Base-by-base conservation (phyloP, 1,140 invertebrate genomes). In the Drosophila orena region DNA sequence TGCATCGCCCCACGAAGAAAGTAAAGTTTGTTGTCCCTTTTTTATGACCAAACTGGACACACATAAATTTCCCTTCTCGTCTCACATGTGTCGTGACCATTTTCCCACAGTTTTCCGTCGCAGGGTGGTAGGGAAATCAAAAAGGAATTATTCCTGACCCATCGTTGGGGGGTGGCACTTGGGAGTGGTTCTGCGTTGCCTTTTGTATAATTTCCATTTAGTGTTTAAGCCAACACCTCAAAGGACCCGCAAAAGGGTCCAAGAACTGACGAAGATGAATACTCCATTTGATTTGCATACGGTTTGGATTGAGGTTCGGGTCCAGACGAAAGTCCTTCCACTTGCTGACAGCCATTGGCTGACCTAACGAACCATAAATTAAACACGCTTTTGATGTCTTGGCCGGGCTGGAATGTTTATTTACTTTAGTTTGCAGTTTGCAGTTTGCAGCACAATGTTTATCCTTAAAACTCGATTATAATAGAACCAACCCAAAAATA, bases 301-400 rank as follows among this genome's bases (percentile, higher is more conserved):
- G 77, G 40, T 42, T 59, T 40, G 40, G 65, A 70, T 65, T 43
- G 46, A 59, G 68, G 58, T 60, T 60, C 42, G 27, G 50, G 59
- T 15, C 70, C 22, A 56, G 66, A 77, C 55, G 80, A 79, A 56
- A 61, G 54, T 68, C 74, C 62, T 88, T 73, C 17, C 42, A 47
- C 42, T 68, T 56, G 79, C 83, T 73, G 66, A 79, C 75, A 65
- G 58, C 65, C 59, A 54, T 69, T 83, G 50, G 80, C 88, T 90
- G 84, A 89, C 84, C 84, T 89, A 89, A 89, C 84, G 84, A 89
- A 85, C 85, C 84, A 90, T 90, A 90, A 89, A 89, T 89, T 89
- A 89, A 70, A 70, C 79, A 85, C 68, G 80, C 85, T 90, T 89
- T 89, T 89, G 84, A 89, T 89, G 85, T 89, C 83, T 85, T 68